phyloP scores from a whole-genome alignment of 2,888 invertebrate species.

The Drosophila robusta region DNA sequence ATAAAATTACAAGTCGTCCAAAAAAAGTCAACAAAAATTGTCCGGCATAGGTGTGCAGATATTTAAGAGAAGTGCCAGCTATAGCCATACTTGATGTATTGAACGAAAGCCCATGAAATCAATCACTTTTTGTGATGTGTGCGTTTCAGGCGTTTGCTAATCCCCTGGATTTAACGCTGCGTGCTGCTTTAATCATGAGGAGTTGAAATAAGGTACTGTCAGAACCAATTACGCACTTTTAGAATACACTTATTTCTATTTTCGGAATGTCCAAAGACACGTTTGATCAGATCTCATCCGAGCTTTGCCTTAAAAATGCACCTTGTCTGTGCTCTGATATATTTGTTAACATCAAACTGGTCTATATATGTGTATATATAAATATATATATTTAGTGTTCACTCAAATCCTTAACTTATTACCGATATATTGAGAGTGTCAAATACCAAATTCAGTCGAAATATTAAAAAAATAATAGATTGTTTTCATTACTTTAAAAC shows the following conservation, averaged over 20 bases:
- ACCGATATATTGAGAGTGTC: no score
- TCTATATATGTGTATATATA: no score
- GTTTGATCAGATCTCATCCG: background rate
- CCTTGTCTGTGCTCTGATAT: no score
- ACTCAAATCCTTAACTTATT: no score
- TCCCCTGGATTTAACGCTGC: constrained; percentile 28
- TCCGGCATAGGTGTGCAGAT: constrained; percentile 30
- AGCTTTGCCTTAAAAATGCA: no score
- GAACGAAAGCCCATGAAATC: constrained; percentile 28
- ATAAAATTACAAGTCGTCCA: constrained; percentile 66
- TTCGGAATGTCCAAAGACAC: constrained; percentile 33
- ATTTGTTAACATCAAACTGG: no score
- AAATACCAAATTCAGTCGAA: no score
- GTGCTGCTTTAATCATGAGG: constrained; percentile 14
- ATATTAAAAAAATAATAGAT: no score
- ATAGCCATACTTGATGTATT: constrained; percentile 9
- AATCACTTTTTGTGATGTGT: constrained; percentile 40
- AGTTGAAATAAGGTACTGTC: constrained; percentile 55
- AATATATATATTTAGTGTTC: no score
- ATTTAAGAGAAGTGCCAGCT: constrained; percentile 23
- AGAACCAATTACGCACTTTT: constrained; percentile 75
- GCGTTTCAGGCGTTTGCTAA: constrained; percentile 30
- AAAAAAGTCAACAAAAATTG: constrained; percentile 69
- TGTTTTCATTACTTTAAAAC: no score
- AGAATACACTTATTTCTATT: constrained; percentile 16